These are phyloP conservation scores for Thryonomys swinderianus DNA, from an alignment of 2,113 vertebrate genomes.

Conservation along the genomic window DNA sequence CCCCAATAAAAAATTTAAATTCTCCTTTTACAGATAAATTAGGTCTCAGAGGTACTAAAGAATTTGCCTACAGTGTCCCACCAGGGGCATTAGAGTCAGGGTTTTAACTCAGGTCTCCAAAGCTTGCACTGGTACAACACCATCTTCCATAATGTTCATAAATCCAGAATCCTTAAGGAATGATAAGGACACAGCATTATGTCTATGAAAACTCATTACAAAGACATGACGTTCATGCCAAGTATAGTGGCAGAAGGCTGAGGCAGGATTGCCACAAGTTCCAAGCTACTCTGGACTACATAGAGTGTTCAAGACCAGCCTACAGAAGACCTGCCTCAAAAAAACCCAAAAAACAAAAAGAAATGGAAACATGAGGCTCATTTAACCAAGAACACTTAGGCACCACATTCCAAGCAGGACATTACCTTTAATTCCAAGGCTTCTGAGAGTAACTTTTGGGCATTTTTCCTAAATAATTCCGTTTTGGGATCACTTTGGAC, in stretches of 20 bases:
- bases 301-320: neutral
- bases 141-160: slow-evolving; percentile 1
- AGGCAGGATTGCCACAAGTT: neutral
- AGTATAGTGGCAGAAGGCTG: neutral
- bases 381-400: neutral
- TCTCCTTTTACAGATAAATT: slow-evolving; percentile 4
- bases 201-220: neutral
- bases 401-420: neutral
- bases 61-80: neutral
- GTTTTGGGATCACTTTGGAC: slow-evolving; percentile 93
- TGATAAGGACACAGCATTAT: neutral
- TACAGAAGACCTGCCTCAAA: neutral
- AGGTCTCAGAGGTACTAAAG: neutral
- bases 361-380: neutral
- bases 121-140: neutral
- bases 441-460: slow-evolving; percentile 91
- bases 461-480: slow-evolving; percentile 92
- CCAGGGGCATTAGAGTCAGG: neutral
- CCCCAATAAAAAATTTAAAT: neutral
- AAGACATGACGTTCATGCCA: neutral
- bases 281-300: neutral
- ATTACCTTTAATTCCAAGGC: slow-evolving; percentile 92
- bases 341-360: neutral
- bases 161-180: slow-evolving; percentile 11
- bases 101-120: slow-evolving; percentile 15